A percentile compares a stretch with the other conserved stretches of the same genome.
Conservation (phyloP, 1,140 invertebrate species). For the Onthophagus taurus region DNA sequence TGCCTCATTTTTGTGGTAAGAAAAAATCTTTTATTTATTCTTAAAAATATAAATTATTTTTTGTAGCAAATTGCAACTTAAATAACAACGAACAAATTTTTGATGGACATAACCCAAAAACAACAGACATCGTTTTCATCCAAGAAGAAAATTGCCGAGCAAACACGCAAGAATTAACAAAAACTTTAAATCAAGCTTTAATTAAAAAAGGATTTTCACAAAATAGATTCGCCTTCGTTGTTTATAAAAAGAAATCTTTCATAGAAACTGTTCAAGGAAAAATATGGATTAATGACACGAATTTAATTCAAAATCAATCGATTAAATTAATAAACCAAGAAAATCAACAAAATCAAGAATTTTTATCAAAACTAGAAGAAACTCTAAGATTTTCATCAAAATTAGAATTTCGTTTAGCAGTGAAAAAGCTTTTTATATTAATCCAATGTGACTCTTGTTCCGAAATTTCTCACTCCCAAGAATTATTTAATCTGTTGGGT, state of each 20-base stretch:
- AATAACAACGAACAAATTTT: constrained; percentile 7
- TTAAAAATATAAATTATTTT: neutral
- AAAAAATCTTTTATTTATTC: neutral
- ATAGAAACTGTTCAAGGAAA: too few species aligned
- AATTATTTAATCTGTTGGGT: constrained; percentile 47
- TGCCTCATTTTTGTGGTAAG: constrained; percentile 18
- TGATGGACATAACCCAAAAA: constrained; percentile 29
- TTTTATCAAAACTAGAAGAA: neutral
- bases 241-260: too few species aligned
- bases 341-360: too few species aligned
- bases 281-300: too few species aligned
- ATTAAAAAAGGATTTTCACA: constrained; percentile 33
- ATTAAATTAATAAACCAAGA: too few species aligned
- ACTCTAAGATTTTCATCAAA: constrained; percentile 50
- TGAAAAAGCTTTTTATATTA: constrained; percentile 54
- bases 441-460: constrained; percentile 45
- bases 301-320: too few species aligned
- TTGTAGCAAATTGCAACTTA: constrained; percentile 19
- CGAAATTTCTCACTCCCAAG: constrained; percentile 44
- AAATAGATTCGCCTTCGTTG: constrained; percentile 50
- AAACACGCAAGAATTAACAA: constrained; percentile 40
- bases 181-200: constrained; percentile 41
- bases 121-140: constrained; percentile 58
- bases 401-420: constrained; percentile 55
- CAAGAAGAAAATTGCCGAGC: constrained; percentile 57